phyloP scores from a whole-genome alignment of 1,140 invertebrate species.

The Drosophila burlai region DNA sequence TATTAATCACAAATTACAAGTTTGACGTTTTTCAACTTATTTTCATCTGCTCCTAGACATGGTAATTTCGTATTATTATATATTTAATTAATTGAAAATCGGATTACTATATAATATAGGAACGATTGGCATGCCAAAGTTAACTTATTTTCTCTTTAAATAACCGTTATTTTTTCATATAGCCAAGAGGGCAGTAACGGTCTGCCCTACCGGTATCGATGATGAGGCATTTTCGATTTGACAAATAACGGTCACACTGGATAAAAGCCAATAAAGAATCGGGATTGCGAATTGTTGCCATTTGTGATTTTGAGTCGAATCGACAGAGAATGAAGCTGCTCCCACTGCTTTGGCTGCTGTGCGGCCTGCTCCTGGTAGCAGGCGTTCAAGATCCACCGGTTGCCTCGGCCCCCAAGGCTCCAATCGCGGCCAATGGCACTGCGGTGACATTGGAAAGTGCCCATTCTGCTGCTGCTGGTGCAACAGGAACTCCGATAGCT shows the following conservation, averaged over 20 bases:
- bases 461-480: not conserved
- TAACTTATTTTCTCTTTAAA: not conserved
- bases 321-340: conserved; percentile 32
- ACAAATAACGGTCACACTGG: not conserved
- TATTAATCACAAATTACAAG: too few species aligned
- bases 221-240: not conserved
- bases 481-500: conserved; percentile 15
- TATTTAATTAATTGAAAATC: too few species aligned
- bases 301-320: not conserved
- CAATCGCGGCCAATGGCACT: not conserved
- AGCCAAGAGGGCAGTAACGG: not conserved
- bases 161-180: too few species aligned
- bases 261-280: conserved; percentile 7
- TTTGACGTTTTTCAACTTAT: too few species aligned
- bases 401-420: not conserved
- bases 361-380: conserved; percentile 16
- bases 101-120: too few species aligned
- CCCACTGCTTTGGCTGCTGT: conserved; percentile 20
- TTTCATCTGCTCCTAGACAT: too few species aligned
- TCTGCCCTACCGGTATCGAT: not conserved
- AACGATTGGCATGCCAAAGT: not conserved
- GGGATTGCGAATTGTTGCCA: conserved; percentile 4
- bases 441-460: not conserved
- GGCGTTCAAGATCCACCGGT: conserved; percentile 6
- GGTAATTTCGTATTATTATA: too few species aligned